A percentile compares a stretch with the other conserved stretches of the same genome.
Evolutionary conservation across 2,888 invertebrate species (phyloP).

Genomic region (Tetrapedia diversipes): DNA sequence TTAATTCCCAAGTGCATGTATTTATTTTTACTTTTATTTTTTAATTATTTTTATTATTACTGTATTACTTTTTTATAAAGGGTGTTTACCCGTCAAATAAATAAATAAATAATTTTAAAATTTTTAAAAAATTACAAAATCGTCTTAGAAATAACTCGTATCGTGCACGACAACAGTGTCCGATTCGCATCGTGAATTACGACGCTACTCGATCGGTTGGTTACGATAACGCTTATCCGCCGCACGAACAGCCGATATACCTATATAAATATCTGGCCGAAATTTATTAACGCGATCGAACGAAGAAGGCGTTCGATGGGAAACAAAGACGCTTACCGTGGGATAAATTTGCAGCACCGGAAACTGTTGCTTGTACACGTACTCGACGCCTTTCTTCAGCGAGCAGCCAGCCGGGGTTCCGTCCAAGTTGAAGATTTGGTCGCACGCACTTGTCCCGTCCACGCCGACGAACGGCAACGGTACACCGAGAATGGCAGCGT

Average conservation of each 20-base stretch:
- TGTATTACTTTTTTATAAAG: too few species aligned
- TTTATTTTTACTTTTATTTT: too few species aligned
- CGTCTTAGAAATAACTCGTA: too few species aligned
- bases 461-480: constrained; percentile 91
- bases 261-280: neutral
- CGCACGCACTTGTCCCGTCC: constrained; percentile 88
- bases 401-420: constrained; percentile 88
- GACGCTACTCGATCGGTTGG: too few species aligned
- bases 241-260: neutral
- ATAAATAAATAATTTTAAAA: neutral
- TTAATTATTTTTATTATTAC: too few species aligned
- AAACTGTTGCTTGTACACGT: constrained; percentile 88
- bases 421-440: constrained; percentile 85
- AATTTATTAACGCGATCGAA: neutral
- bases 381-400: constrained; percentile 87
- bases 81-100: too few species aligned
- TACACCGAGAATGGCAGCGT: constrained; percentile 86
- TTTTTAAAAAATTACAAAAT: neutral
- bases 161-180: neutral
- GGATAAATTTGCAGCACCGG: constrained; percentile 85
- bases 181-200: too few species aligned
- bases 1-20: too few species aligned
- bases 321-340: constrained; percentile 80
- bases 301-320: neutral
- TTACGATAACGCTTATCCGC: constrained; percentile 16